These are phyloP conservation scores for Triplophysa bombifrons DNA, from an alignment of 2,797 vertebrate species.

Conservation along the genomic window DNA sequence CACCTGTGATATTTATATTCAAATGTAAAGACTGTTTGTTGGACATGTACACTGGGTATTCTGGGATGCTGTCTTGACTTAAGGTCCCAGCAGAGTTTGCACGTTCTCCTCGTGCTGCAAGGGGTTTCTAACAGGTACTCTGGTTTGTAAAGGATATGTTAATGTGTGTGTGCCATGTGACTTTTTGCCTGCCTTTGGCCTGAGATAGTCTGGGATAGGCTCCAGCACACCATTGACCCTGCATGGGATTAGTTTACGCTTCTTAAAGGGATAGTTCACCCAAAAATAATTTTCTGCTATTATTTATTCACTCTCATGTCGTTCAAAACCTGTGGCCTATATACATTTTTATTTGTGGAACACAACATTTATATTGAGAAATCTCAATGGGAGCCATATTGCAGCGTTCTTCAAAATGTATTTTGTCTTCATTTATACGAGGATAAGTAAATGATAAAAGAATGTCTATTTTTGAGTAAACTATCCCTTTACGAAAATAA, in stretches of 20 bases:
- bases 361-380: too few species aligned
- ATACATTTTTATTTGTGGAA: too few species aligned
- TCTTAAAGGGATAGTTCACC: background rate
- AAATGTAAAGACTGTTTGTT: slow-evolving; percentile 23
- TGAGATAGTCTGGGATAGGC: background rate
- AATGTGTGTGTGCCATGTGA: background rate
- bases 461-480: too few species aligned
- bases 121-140: background rate
- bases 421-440: too few species aligned
- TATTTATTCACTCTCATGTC: too few species aligned
- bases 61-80: background rate
- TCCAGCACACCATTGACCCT: background rate
- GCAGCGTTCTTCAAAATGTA: too few species aligned
- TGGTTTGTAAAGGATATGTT: background rate
- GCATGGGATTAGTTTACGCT: background rate
- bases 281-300: background rate
- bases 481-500: too few species aligned
- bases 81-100: background rate
- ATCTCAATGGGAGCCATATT: too few species aligned
- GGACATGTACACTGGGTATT: too few species aligned
- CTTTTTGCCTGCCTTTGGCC: background rate
- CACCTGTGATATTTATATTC: slow-evolving; percentile 33
- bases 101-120: background rate
- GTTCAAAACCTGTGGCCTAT: too few species aligned
- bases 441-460: too few species aligned